Evolutionary conservation across 2,888 invertebrate genomes (phyloP).

Genomic region (Tridacna gigas): DNA sequence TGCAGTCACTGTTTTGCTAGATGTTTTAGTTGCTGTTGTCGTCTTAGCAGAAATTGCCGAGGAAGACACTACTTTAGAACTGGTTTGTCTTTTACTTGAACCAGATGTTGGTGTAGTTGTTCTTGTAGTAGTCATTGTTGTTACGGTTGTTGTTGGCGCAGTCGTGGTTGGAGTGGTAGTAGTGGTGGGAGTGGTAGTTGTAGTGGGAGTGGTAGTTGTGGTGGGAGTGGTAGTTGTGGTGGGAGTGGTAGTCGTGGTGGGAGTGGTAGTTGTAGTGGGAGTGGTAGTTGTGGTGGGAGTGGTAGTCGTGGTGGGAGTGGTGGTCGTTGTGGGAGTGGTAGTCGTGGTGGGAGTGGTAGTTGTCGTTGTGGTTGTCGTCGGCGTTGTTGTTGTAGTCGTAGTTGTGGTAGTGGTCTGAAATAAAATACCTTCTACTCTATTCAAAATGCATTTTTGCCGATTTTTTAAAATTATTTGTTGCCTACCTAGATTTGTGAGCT

Average conservation of each 20-base stretch:
- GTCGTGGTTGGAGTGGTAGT: slow-evolving; percentile 2
- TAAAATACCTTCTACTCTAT: no score
- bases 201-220: background rate
- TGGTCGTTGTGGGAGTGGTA: slow-evolving; percentile 9
- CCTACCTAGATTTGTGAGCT: no score
- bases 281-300: slow-evolving; percentile 25
- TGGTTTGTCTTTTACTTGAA: no score
- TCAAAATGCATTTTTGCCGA: no score
- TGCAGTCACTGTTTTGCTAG: background rate
- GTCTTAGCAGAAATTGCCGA: background rate
- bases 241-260: slow-evolving; percentile 4
- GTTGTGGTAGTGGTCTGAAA: slow-evolving; percentile 14
- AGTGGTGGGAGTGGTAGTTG: background rate
- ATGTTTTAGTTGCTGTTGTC: background rate
- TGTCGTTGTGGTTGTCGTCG: slow-evolving; percentile 6
- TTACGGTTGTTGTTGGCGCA: background rate
- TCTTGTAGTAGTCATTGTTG: background rate
- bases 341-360: slow-evolving; percentile 19
- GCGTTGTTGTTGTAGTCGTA: slow-evolving; percentile 12
- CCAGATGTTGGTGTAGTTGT: background rate
- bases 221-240: background rate
- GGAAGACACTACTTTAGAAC: no score
- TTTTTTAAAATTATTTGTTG: no score
- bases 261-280: slow-evolving; percentile 14
- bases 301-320: slow-evolving; percentile 13